Percentiles rank a stretch among this genome's conserved stretches.
Conservation (phyloP, 2,797 vertebrate species). For the Melopsittacus undulatus region DNA sequence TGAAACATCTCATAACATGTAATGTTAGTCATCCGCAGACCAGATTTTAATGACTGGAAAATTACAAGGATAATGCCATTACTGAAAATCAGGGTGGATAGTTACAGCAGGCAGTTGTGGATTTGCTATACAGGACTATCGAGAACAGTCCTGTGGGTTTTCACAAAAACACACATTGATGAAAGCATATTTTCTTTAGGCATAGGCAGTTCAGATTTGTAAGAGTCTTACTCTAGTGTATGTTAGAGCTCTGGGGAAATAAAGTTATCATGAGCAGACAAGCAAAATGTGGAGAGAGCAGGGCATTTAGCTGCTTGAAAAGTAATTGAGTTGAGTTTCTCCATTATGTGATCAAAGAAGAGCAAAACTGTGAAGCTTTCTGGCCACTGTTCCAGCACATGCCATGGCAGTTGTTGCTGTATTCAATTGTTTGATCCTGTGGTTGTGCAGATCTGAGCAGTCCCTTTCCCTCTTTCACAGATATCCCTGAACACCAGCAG, state of each 20-base stretch:
- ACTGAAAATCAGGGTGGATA: not conserved
- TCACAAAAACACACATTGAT: not conserved
- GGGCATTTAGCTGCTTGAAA: conserved; percentile 46
- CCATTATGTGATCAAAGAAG: conserved; percentile 21
- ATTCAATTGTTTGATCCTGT: not conserved
- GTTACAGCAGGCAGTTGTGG: not conserved
- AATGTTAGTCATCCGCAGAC: conserved; percentile 17
- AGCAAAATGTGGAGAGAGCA: conserved; percentile 19
- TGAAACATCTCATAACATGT: not conserved
- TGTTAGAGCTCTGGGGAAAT: conserved; percentile 29
- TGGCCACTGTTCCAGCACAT: not conserved
- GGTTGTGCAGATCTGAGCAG: not conserved
- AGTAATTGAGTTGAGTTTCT: conserved; percentile 1
- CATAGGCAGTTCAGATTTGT: conserved; percentile 20
- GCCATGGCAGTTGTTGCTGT: not conserved
- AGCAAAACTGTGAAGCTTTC: not conserved
- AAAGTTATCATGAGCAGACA: conserved; percentile 28
- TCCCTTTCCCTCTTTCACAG: not conserved
- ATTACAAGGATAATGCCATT: conserved; percentile 35
- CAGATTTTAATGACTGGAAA: conserved; percentile 58
- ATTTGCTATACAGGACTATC: not conserved
- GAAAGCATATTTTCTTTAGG: conserved; percentile 51
- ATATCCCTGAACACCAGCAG: fast-evolving
- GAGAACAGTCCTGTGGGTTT: conserved; percentile 14
- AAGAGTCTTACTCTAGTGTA: conserved; percentile 30